These are phyloP conservation scores for Antedon bifida DNA, from an alignment of 35 echinoderm and acorn worm species.

Conservation along the genomic window DNA sequence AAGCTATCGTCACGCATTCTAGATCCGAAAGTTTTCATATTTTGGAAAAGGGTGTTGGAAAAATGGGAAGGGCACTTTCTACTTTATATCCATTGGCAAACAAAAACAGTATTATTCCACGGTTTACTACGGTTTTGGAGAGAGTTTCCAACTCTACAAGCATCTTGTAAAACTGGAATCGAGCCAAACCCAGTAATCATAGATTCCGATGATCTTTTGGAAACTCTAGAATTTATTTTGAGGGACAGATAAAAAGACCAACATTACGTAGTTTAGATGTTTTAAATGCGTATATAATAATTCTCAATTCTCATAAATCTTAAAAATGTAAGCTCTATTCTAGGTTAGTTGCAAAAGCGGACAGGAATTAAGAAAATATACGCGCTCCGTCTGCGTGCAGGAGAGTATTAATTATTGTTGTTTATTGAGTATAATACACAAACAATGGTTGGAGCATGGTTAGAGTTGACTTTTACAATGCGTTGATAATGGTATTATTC, in stretches of 20 bases:
- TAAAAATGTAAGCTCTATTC: no score
- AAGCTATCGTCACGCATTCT: no score
- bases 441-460: no score
- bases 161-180: slow-evolving; percentile 10
- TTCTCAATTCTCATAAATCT: no score
- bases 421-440: no score
- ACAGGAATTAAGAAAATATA: slow-evolving; percentile 26
- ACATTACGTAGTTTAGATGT: no score
- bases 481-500: no score
- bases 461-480: no score
- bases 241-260: no score
- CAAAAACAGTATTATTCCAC: neutral
- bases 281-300: no score
- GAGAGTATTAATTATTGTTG: no score
- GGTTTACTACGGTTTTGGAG: slow-evolving; percentile 9
- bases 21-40: slow-evolving; percentile 25
- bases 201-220: slow-evolving; percentile 43
- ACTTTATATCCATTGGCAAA: neutral
- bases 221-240: slow-evolving; percentile 29
- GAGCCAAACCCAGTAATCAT: no score
- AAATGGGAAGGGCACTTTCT: neutral
- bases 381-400: neutral
- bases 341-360: slow-evolving; percentile 5
- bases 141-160: slow-evolving; percentile 23
- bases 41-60: slow-evolving; percentile 14